Evolutionary conservation across 2,888 invertebrate species (phyloP).

Genomic region (Harpalus rufipes): DNA sequence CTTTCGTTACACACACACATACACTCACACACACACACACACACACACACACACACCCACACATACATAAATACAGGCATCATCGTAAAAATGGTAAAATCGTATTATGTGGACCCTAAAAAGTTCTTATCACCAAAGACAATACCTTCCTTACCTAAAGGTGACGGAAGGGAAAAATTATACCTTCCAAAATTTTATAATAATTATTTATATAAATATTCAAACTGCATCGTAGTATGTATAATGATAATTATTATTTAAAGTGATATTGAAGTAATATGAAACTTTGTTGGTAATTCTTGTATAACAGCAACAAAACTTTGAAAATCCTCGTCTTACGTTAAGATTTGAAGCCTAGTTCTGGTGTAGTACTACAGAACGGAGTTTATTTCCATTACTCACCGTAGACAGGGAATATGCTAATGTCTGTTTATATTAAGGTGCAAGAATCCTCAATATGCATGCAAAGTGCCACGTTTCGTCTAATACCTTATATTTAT

Average conservation of each 20-base stretch:
- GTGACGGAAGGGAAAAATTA: no score
- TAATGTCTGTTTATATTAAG: constrained; percentile 72
- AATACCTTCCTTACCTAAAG: no score
- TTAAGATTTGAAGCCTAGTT: constrained; percentile 22
- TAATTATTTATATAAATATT: not conserved
- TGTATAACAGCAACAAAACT: constrained; percentile 1
- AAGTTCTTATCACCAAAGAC: no score
- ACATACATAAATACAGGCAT: no score
- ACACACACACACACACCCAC: no score
- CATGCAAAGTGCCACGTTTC: constrained; percentile 71
- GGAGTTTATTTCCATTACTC: constrained; percentile 64
- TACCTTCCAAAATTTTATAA: not conserved
- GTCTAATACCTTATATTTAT: constrained; percentile 71
- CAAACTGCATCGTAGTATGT: not conserved
- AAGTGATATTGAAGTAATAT: not conserved
- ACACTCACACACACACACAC: no score
- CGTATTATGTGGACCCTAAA: no score
- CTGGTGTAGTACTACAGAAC: not conserved
- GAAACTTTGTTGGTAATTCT: not conserved
- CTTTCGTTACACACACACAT: no score
- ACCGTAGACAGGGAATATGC: constrained; percentile 68
- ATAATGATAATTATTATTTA: not conserved
- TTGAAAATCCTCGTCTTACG: not conserved
- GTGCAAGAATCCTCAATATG: constrained; percentile 71
- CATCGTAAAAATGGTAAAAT: no score